Conservation (phyloP, 2,797 vertebrate species). For the Labeo calbasu region DNA sequence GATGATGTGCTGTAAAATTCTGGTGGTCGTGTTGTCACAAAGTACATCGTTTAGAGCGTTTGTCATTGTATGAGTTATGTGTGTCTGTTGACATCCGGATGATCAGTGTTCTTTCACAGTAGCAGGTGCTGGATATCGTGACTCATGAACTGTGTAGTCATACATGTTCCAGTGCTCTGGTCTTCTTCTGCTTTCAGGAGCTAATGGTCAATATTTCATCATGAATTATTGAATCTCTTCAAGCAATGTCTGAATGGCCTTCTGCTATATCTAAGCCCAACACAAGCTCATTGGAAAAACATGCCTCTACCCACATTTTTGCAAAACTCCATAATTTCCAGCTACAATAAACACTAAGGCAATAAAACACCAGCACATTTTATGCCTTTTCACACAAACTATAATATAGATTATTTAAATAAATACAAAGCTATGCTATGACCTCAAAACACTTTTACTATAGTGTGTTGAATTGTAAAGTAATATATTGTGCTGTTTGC, state of each 20-base stretch:
- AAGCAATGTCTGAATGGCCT: neutral
- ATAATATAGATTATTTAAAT: neutral
- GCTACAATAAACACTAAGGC: neutral
- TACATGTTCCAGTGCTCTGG: slow-evolving; percentile 12
- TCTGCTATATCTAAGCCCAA: neutral
- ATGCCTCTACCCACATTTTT: neutral
- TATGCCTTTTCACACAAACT: neutral
- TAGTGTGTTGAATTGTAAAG: neutral
- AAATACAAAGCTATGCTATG: neutral
- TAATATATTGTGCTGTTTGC: neutral
- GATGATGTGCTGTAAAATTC: neutral
- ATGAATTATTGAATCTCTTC: slow-evolving; percentile 31
- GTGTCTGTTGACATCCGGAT: slow-evolving; percentile 1
- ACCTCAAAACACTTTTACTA: neutral
- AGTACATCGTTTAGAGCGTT: neutral
- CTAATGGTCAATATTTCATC: slow-evolving; percentile 13
- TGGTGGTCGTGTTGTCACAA: neutral
- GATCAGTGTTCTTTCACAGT: slow-evolving; percentile 7
- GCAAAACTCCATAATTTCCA: neutral
- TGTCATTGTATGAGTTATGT: neutral
- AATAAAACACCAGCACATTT: neutral
- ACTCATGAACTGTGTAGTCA: slow-evolving; percentile 5
- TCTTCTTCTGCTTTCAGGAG: neutral
- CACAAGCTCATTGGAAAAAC: neutral
- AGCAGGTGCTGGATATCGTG: neutral